phyloP scores from a whole-genome alignment of 2,113 vertebrate genomes.

The Antechinus stuartii region DNA sequence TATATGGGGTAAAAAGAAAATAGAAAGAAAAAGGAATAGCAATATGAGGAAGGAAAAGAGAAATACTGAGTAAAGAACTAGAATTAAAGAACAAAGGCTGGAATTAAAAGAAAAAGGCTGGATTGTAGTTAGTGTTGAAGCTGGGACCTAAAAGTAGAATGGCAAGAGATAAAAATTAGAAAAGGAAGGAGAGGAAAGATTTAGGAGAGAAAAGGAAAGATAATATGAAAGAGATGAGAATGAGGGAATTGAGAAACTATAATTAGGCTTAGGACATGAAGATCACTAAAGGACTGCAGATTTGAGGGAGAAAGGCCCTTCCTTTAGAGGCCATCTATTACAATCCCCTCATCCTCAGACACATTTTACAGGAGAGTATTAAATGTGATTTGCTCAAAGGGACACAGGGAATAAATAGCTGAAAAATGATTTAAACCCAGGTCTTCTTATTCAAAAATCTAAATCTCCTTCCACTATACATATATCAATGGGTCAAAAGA shows the following conservation, averaged over 20 bases:
- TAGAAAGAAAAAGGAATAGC: background rate
- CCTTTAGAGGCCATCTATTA: background rate
- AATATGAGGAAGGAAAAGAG: background rate
- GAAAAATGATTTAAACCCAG: background rate
- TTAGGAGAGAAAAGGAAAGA: background rate
- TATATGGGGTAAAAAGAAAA: background rate
- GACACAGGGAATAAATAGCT: background rate
- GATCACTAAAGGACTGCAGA: background rate
- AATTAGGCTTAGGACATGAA: background rate
- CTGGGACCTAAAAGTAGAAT: background rate
- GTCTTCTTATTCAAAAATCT: background rate
- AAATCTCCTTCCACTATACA: background rate
- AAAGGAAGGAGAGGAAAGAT: slow-evolving; percentile 13
- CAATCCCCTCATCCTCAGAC: background rate
- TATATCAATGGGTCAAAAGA: background rate
- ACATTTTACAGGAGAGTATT: background rate
- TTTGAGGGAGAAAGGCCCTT: background rate
- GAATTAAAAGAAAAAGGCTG: slow-evolving; percentile 5
- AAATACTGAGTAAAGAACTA: background rate
- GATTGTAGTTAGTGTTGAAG: slow-evolving; percentile 8
- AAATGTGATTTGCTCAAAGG: background rate
- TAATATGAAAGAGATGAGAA: background rate
- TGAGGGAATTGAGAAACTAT: slow-evolving; percentile 26
- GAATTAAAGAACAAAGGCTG: slow-evolving; percentile 41
- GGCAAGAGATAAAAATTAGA: slow-evolving; percentile 12